Conservation (phyloP, 2,888 invertebrate species). For the Drosophila nr. fundita region DNA sequence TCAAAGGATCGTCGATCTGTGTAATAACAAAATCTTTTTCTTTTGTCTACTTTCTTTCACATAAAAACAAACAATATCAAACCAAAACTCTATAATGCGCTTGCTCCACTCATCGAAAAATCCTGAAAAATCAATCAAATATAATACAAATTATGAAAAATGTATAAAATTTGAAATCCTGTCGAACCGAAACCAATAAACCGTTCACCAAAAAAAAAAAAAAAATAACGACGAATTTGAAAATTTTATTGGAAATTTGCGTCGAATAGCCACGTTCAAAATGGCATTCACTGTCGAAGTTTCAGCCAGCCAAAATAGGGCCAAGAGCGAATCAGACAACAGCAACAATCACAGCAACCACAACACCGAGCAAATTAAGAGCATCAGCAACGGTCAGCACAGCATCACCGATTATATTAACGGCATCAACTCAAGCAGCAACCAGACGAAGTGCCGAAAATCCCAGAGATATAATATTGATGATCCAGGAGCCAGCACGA, state of each 20-base stretch:
- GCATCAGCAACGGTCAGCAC: constrained; percentile 24
- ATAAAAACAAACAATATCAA: constrained; percentile 56
- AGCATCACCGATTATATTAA: constrained; percentile 37
- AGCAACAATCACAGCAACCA: constrained; percentile 43
- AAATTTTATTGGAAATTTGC: constrained; percentile 36
- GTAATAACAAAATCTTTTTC: constrained; percentile 81
- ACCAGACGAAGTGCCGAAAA: constrained; percentile 72
- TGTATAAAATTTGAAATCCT: constrained; percentile 57
- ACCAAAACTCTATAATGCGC: constrained; percentile 71
- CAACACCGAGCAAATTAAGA: constrained; percentile 40
- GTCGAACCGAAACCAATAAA: constrained; percentile 58
- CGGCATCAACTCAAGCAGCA: constrained; percentile 52
- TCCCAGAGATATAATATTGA: constrained; percentile 79
- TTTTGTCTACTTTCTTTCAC: constrained; percentile 82
- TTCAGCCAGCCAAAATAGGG: constrained; percentile 80
- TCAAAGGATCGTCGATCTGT: constrained; percentile 70
- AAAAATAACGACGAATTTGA: constrained; percentile 4
- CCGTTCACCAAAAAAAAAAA: constrained; percentile 58
- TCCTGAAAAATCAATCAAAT: constrained; percentile 53
- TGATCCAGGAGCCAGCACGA: constrained; percentile 82
- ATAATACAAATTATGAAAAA: constrained; percentile 42
- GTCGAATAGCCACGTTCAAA: constrained; percentile 80
- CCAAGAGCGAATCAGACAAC: constrained; percentile 71
- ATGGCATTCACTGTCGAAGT: constrained; percentile 82
- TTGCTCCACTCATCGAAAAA: constrained; percentile 82